phyloP scores from a whole-genome alignment of 2,888 invertebrate genomes.

The Folsomia manolachei region DNA sequence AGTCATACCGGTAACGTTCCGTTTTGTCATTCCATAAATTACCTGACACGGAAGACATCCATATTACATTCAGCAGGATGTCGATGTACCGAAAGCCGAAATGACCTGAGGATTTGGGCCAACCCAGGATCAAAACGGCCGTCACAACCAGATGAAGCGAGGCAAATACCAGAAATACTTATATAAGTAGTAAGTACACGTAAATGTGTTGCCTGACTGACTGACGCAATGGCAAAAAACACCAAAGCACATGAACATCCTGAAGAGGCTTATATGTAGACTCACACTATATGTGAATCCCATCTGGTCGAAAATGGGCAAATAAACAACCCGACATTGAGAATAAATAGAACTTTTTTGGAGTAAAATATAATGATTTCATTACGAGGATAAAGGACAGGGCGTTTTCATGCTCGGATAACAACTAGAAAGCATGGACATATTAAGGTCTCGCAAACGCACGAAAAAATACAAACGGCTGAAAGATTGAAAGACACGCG shows the following conservation, averaged over 20 bases:
- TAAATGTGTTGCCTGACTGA: too few species aligned
- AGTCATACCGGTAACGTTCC: too few species aligned
- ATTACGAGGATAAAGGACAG: not conserved
- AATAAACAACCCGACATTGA: not conserved
- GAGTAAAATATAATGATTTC: not conserved
- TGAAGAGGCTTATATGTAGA: not conserved
- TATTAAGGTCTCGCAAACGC: too few species aligned
- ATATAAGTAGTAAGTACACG: too few species aligned
- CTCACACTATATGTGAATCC: not conserved
- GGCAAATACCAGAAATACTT: not conserved
- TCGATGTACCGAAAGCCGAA: not conserved
- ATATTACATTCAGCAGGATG: too few species aligned
- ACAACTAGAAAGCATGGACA: too few species aligned
- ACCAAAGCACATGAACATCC: not conserved
- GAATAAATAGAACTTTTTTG: not conserved
- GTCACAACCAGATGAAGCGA: too few species aligned
- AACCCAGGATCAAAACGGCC: too few species aligned
- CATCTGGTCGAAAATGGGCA: not conserved
- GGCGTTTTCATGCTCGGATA: too few species aligned
- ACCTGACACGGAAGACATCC: not conserved
- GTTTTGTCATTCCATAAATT: not conserved
- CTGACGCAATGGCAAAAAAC: not conserved
- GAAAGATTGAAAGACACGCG: too few species aligned
- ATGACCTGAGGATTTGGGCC: not conserved
- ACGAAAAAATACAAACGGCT: too few species aligned